A percentile compares a stretch with the other conserved stretches of the same genome.
Evolutionary conservation across 2,888 invertebrate species (phyloP).

Genomic region (Pasiphila rectangulata): DNA sequence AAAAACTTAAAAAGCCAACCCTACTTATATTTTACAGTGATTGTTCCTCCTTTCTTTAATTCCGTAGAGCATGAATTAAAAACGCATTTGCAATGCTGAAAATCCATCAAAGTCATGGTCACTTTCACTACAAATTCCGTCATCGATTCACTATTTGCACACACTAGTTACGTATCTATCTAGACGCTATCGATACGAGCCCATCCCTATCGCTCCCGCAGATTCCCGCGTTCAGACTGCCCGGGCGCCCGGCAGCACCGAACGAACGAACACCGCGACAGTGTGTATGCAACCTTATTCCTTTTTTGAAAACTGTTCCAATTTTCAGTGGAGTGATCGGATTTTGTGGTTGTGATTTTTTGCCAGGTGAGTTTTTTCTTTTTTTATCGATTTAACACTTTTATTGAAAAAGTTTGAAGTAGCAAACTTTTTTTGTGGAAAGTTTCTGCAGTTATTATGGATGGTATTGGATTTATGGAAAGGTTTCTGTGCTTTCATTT

Average conservation of each 20-base stretch:
- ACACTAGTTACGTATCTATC: conserved; percentile 4
- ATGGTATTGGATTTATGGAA: too few species aligned
- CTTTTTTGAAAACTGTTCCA: conserved; percentile 39
- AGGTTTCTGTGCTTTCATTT: too few species aligned
- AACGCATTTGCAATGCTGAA: neutral
- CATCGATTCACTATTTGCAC: conserved; percentile 5
- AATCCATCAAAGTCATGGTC: conserved; percentile 1
- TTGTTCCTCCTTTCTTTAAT: too few species aligned
- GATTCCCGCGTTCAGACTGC: conserved; percentile 57
- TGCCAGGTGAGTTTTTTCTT: conserved; percentile 40
- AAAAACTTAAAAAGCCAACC: too few species aligned
- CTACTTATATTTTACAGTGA: too few species aligned
- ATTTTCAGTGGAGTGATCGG: conserved; percentile 46
- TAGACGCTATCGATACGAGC: conserved; percentile 39
- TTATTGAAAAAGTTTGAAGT: neutral
- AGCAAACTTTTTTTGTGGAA: too few species aligned
- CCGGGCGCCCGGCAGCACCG: conserved; percentile 76
- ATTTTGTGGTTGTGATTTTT: conserved; percentile 40
- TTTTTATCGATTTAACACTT: neutral
- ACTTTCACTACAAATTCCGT: neutral
- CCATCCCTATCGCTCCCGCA: conserved; percentile 50
- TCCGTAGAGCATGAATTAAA: neutral
- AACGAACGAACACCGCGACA: conserved; percentile 74
- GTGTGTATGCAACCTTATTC: conserved; percentile 60
- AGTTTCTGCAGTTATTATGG: too few species aligned